These are phyloP conservation scores for Baccha elongata DNA, from an alignment of 2,888 invertebrate species.

Conservation along the genomic window DNA sequence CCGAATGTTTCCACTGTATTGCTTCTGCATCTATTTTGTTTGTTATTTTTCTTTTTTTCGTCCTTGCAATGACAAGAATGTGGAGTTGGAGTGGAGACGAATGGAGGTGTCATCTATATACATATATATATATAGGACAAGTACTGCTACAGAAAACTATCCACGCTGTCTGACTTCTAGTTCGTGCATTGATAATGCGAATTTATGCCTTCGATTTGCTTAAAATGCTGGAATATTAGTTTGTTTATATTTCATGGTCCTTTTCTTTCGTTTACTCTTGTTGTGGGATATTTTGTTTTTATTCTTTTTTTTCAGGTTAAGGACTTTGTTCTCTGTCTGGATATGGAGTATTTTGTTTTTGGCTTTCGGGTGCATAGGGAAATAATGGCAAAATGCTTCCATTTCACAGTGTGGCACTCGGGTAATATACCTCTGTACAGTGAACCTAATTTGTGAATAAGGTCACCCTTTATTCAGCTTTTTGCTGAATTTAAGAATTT, in stretches of 20 bases:
- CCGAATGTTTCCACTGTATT: slow-evolving; percentile 48
- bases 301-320: neutral
- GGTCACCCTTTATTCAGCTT: slow-evolving; percentile 56
- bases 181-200: slow-evolving; percentile 82
- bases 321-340: slow-evolving; percentile 11
- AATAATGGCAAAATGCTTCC: neutral
- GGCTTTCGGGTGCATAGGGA: neutral
- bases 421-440: slow-evolving; percentile 16
- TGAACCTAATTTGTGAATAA: slow-evolving; percentile 6
- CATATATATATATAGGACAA: too few relatives aligned
- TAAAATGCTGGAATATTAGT: slow-evolving; percentile 67
- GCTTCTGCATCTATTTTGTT: neutral
- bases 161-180: slow-evolving; percentile 70
- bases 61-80: slow-evolving; percentile 43
- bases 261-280: neutral
- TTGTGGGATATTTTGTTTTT: neutral
- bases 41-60: slow-evolving; percentile 10
- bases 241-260: slow-evolving; percentile 52
- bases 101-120: slow-evolving; percentile 33
- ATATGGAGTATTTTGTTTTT: neutral
- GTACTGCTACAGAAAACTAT: neutral
- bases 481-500: slow-evolving; percentile 33
- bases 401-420: slow-evolving; percentile 26
- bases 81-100: too few relatives aligned
- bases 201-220: slow-evolving; percentile 76